Percentiles rank a stretch among this genome's conserved stretches.
Evolutionary conservation across 2,888 invertebrate species (phyloP).

Genomic region (Axea sp.): DNA sequence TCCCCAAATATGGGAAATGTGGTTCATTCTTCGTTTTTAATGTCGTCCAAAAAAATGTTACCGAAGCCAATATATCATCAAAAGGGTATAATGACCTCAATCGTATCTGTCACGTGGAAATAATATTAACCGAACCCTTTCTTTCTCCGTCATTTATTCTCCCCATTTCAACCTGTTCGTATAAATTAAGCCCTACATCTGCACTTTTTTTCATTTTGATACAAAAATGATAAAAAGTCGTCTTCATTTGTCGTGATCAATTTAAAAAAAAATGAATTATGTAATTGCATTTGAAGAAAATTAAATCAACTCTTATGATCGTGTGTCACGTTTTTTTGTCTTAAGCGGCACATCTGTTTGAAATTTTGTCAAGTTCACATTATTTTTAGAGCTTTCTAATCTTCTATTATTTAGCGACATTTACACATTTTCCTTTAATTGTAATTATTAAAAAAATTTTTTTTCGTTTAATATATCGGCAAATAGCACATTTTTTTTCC

Average conservation of each 20-base stretch:
- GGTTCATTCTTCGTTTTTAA: too few species aligned
- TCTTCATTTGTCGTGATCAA: constrained; percentile 18
- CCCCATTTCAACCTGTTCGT: constrained; percentile 14
- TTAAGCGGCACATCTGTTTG: constrained; percentile 8
- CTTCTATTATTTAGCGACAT: background rate
- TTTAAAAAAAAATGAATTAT: constrained; percentile 25
- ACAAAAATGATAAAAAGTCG: background rate
- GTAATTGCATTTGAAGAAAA: constrained; percentile 4
- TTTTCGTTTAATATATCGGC: too few species aligned
- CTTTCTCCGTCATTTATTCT: constrained; percentile 1
- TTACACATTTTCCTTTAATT: background rate
- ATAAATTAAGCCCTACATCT: constrained; percentile 22
- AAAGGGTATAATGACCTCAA: constrained; percentile 23
- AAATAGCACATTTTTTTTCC: too few species aligned
- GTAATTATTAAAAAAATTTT: background rate
- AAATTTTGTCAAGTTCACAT: background rate
- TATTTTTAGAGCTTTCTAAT: constrained; percentile 4
- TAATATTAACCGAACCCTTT: constrained; percentile 19
- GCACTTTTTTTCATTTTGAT: constrained; percentile 1
- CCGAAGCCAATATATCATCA: constrained; percentile 22
- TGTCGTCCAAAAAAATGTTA: constrained; percentile 13
- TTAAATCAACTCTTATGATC: background rate
- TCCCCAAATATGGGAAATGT: too few species aligned
- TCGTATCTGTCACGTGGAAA: constrained; percentile 29
- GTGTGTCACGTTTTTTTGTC: constrained; percentile 16